Evolutionary conservation across 2,888 invertebrate species (phyloP), one percentile per base, ranked within the genome.

Genomic region (Smittia aterrima): DNA sequence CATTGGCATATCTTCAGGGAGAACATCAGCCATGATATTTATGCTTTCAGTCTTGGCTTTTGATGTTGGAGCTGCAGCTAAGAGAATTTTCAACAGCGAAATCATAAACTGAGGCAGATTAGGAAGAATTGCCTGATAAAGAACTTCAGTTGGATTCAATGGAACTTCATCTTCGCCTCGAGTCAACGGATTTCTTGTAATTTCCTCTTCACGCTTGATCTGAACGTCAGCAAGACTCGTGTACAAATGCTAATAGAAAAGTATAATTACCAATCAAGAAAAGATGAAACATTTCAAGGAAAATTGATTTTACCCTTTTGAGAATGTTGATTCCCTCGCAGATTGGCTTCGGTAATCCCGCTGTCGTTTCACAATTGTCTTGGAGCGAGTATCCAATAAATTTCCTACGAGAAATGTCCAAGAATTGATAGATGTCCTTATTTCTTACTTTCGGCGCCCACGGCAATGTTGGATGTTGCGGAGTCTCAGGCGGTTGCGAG

Each of bases 31-130:
- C 89, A 98, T 91, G 62, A 99, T 98, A 83, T 98, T 98, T 79
- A 98, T 95, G 68, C 98, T 96, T 81, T 99, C 99, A 9, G 92
- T 95, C 85, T 98, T 98, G 3, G 95, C 91, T 84, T 97, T 98
- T n/a, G 96, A 96, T n/a, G 98, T 98, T 2, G 99, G 98, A 40
- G 98, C 96, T 74, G 98, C 98, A 32, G 98, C 98, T 75, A 99
- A 86, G 75, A 99, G 86, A 78, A 99, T 95, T 86, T 99, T 99
- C 70, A 99, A 84, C 74, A 99, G 82, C 22, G 97, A 96, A 80
- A 98, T 98, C 92, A 98, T 96, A 80, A 98, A 97, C 80, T 98
- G 98, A 9, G 98, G 96, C 79, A 99, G 85, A 84, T 95, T 95
- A 0, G 98, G 96, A 77, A 98, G 84, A 87, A 98, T 93, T n/a